Percentiles rank a stretch among this genome's conserved stretches.
phyloP scores from a whole-genome alignment of 2,113 vertebrate genomes.

The Sinocyclocheilus maitianheensis region DNA sequence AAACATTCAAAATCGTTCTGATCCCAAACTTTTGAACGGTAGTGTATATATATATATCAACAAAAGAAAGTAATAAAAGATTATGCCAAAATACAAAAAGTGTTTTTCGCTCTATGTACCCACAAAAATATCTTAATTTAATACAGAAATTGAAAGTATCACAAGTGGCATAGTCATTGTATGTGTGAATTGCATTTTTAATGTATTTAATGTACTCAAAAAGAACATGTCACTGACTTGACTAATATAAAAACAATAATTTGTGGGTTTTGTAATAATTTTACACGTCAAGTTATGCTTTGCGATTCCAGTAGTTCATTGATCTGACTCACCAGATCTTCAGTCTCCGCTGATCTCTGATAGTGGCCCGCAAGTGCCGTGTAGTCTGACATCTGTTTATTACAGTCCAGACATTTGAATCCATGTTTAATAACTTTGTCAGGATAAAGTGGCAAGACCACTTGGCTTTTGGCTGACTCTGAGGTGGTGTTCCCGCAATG shows the following conservation, averaged over 20 bases:
- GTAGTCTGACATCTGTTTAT: conserved; percentile 87
- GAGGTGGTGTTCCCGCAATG: conserved; percentile 50
- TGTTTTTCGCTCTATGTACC: not conserved
- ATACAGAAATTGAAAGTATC: not conserved
- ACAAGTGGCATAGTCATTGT: not conserved
- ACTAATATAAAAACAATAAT: not conserved
- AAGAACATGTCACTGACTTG: no score
- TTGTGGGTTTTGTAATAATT: not conserved
- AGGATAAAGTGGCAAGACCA: conserved; percentile 86
- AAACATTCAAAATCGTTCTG: no score
- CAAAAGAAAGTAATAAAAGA: not conserved
- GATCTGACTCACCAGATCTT: conserved; percentile 85
- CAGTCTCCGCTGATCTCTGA: conserved; percentile 84
- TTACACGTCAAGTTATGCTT: not conserved
- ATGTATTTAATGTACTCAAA: not conserved
- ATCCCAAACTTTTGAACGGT: no score
- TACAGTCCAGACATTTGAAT: conserved; percentile 89
- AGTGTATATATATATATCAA: no score
- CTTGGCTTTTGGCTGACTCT: conserved; percentile 58
- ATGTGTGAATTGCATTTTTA: not conserved
- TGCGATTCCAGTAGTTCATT: not conserved
- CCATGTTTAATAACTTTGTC: conserved; percentile 83
- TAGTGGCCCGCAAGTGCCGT: conserved; percentile 89
- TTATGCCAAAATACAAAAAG: not conserved
- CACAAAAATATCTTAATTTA: not conserved